Evolutionary conservation across 2,113 vertebrate genomes (phyloP).

Genomic region (Laticauda colubrina): DNA sequence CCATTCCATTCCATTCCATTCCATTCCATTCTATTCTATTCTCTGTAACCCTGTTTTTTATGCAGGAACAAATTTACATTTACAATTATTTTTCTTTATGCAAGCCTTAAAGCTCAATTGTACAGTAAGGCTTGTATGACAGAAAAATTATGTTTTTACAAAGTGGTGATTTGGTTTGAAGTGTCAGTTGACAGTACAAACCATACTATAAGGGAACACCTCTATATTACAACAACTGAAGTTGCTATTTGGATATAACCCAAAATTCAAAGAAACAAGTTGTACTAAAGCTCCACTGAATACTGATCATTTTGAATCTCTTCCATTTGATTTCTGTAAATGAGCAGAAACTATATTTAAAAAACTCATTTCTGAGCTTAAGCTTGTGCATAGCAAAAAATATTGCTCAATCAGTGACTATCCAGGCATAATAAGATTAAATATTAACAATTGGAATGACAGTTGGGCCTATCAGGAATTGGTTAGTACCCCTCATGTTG

Average conservation of each 20-base stretch:
- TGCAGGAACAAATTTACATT: background rate
- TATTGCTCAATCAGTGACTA: constrained; percentile 70
- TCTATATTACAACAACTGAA: background rate
- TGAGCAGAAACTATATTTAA: background rate
- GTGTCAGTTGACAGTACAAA: background rate
- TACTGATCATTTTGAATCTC: background rate
- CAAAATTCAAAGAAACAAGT: background rate
- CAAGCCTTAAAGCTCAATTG: background rate
- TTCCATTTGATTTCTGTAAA: background rate
- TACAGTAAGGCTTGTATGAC: background rate
- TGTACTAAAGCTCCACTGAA: background rate
- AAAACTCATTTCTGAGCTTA: background rate
- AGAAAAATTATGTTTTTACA: background rate
- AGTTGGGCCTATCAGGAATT: constrained; percentile 17
- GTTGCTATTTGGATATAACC: background rate
- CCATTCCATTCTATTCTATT: no score
- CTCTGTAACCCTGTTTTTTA: background rate
- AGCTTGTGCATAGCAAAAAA: background rate
- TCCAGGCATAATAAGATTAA: constrained; percentile 61
- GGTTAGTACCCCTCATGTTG: constrained; percentile 18
- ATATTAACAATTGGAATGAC: constrained; percentile 66
- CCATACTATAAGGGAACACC: background rate
- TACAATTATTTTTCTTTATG: background rate
- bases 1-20: no score
- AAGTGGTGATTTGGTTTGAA: background rate